Conservation (phyloP, 2,113 vertebrate genomes). For the Piliocolobus tephrosceles region DNA sequence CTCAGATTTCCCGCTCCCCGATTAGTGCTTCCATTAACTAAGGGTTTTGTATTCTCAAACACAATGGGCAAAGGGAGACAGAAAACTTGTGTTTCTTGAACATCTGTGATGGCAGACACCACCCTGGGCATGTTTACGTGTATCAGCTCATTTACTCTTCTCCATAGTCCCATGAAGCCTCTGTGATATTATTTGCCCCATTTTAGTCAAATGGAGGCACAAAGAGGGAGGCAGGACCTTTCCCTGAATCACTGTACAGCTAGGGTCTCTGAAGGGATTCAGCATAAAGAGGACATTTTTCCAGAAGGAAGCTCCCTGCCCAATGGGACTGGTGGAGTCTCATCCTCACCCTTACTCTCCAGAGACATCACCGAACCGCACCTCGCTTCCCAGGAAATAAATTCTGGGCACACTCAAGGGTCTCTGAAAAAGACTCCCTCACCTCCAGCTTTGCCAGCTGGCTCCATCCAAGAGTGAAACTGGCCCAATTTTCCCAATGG, state of each 20-base stretch:
- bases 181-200: background rate
- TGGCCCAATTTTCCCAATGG: too few species aligned
- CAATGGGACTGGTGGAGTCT: too few species aligned
- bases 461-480: background rate
- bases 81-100: background rate
- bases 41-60: background rate
- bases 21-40: background rate
- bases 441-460: too few species aligned
- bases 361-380: background rate
- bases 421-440: background rate
- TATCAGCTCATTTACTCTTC: background rate
- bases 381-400: background rate
- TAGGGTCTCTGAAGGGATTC: background rate
- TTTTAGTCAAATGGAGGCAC: background rate
- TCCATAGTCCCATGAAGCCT: background rate
- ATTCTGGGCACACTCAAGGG: background rate
- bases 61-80: background rate
- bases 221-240: background rate
- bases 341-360: background rate
- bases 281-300: background rate
- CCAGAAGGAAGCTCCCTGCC: background rate
- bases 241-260: background rate
- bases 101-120: background rate
- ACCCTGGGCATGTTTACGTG: background rate
- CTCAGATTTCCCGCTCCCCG: background rate